A percentile compares a stretch with the other conserved stretches of the same genome.
phyloP scores from a whole-genome alignment of 2,888 invertebrate genomes.

The Hipparchia semele region DNA sequence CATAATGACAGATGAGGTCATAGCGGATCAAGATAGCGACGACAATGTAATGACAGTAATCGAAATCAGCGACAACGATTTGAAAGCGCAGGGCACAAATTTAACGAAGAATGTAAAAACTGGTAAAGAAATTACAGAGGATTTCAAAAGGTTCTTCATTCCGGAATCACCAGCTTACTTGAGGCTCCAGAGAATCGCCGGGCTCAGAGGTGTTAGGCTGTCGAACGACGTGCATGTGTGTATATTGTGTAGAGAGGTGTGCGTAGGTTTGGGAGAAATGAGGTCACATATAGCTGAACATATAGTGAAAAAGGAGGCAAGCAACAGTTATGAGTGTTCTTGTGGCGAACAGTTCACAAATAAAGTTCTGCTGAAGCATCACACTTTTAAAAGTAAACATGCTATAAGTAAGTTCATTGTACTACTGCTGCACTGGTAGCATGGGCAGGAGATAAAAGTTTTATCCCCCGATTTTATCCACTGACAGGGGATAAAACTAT shows the following conservation, averaged over 20 bases:
- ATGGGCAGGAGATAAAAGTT: too few relatives aligned
- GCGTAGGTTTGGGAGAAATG: slow-evolving; percentile 41
- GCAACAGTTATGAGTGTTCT: slow-evolving; percentile 43
- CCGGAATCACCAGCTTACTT: background rate
- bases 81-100: background rate
- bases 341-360: slow-evolving; percentile 59
- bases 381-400: slow-evolving; percentile 18
- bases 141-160: slow-evolving; percentile 38
- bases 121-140: background rate
- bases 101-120: background rate
- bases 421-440: too few relatives aligned
- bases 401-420: background rate
- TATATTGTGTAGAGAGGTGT: slow-evolving; percentile 59
- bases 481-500: too few relatives aligned
- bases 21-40: background rate
- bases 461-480: too few relatives aligned
- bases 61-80: background rate
- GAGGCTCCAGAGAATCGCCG: slow-evolving; percentile 34
- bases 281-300: slow-evolving; percentile 48
- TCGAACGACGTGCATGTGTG: slow-evolving; percentile 50
- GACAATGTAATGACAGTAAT: background rate
- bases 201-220: slow-evolving; percentile 49
- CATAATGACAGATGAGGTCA: too few relatives aligned
- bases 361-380: slow-evolving; percentile 52
- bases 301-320: background rate